Conservation (phyloP, 2,888 invertebrate genomes). For the Drosophila hawaiiensis region DNA sequence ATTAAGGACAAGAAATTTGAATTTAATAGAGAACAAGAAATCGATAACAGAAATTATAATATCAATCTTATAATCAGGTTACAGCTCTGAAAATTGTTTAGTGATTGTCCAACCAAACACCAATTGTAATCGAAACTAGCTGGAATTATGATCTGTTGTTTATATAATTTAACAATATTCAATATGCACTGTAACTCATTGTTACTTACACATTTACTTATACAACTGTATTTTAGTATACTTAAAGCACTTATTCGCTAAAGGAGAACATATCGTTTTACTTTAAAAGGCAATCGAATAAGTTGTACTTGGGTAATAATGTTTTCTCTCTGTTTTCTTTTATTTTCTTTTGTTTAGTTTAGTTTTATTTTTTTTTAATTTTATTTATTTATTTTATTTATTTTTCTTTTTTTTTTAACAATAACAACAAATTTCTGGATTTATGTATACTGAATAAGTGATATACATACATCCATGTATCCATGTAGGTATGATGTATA, state of each 20-base stretch:
- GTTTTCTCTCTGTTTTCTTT: slow-evolving; percentile 1
- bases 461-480: slow-evolving; percentile 3
- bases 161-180: slow-evolving; percentile 11
- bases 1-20: not conserved
- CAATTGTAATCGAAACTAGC: not conserved
- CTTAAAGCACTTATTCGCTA: slow-evolving; percentile 53
- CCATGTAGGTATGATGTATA: slow-evolving; percentile 1
- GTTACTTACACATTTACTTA: slow-evolving; percentile 22
- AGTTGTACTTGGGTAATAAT: slow-evolving; percentile 47
- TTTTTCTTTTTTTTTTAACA: slow-evolving; percentile 33
- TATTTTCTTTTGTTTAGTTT: slow-evolving; percentile 1
- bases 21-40: not conserved
- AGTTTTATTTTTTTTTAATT: not conserved
- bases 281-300: slow-evolving; percentile 57
- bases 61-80: not conserved
- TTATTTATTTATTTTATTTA: not conserved
- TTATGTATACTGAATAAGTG: slow-evolving; percentile 11
- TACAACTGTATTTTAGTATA: slow-evolving; percentile 19
- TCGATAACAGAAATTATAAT: not conserved
- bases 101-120: slow-evolving; percentile 4
- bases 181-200: slow-evolving; percentile 3
- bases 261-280: slow-evolving; percentile 48
- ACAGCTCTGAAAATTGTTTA: slow-evolving; percentile 9
- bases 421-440: slow-evolving; percentile 47
- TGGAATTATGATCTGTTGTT: not conserved